These are phyloP conservation scores for Apodemus speciosus DNA, from an alignment of 2,113 vertebrate species.

Conservation along the genomic window DNA sequence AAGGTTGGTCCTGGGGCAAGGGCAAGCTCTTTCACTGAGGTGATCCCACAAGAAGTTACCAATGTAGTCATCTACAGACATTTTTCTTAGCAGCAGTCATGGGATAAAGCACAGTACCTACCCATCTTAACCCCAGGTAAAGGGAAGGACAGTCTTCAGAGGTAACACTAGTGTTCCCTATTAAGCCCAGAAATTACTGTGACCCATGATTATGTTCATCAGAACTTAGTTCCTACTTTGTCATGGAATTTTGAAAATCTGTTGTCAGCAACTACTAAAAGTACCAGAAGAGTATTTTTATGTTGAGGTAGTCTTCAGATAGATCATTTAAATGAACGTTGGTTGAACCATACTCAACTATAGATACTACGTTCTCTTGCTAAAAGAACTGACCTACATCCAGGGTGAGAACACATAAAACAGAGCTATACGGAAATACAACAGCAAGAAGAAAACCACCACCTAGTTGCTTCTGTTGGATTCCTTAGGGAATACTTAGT, in stretches of 20 bases:
- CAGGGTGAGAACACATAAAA: background rate
- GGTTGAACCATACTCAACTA: background rate
- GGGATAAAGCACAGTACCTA: fast-evolving
- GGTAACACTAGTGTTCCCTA: background rate
- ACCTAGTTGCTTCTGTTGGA: background rate
- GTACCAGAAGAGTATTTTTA: background rate
- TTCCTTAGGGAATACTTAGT: no score
- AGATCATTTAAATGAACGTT: background rate
- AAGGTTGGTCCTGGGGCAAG: background rate
- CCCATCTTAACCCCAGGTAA: no score
- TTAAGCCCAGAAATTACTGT: background rate
- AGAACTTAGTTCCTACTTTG: background rate
- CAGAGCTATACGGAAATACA: background rate
- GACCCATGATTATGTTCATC: background rate
- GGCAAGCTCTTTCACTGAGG: background rate
- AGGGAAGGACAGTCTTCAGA: background rate
- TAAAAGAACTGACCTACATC: background rate
- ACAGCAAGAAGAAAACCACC: background rate
- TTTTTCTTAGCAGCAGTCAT: background rate
- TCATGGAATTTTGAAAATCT: background rate
- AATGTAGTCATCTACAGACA: background rate
- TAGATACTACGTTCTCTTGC: background rate
- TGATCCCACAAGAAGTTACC: background rate
- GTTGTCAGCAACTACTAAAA: background rate
- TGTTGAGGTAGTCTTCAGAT: background rate